These are phyloP conservation scores for Drosophila monieri DNA, from an alignment of 2,888 invertebrate genomes.

Conservation along the genomic window DNA sequence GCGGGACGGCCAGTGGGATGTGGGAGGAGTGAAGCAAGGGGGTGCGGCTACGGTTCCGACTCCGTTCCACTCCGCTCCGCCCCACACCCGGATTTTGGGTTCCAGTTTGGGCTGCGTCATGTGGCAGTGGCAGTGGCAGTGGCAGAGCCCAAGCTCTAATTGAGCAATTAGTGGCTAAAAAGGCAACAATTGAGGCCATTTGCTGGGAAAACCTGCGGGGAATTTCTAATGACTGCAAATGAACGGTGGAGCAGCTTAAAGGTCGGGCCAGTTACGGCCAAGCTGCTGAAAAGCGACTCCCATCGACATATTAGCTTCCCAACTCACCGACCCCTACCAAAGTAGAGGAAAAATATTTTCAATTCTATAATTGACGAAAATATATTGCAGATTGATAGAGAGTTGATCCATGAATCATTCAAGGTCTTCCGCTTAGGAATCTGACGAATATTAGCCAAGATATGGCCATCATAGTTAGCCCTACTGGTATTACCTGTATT, in stretches of 20 bases:
- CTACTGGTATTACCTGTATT: too few relatives aligned
- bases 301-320: too few relatives aligned
- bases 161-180: constrained; percentile 52
- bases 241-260: constrained; percentile 27
- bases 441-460: too few relatives aligned
- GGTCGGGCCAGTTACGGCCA: constrained; percentile 8
- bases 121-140: constrained; percentile 33
- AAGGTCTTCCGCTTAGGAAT: too few relatives aligned
- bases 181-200: constrained; percentile 50
- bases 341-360: too few relatives aligned
- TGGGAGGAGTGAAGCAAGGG: constrained; percentile 5
- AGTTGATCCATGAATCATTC: too few relatives aligned
- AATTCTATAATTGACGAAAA: too few relatives aligned
- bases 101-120: constrained; percentile 28
- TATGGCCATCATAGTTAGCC: too few relatives aligned
- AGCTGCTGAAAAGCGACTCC: not conserved
- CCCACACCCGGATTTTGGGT: not conserved
- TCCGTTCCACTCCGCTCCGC: not conserved
- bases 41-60: constrained; percentile 10
- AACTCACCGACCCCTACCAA: too few relatives aligned
- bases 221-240: constrained; percentile 46
- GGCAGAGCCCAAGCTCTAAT: constrained; percentile 34
- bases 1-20: not conserved
- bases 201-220: constrained; percentile 46
- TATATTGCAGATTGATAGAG: too few relatives aligned